Percentiles rank a stretch among this genome's conserved stretches.
Evolutionary conservation across 2,888 invertebrate species (phyloP).

Genomic region (Acrobasis repandana): DNA sequence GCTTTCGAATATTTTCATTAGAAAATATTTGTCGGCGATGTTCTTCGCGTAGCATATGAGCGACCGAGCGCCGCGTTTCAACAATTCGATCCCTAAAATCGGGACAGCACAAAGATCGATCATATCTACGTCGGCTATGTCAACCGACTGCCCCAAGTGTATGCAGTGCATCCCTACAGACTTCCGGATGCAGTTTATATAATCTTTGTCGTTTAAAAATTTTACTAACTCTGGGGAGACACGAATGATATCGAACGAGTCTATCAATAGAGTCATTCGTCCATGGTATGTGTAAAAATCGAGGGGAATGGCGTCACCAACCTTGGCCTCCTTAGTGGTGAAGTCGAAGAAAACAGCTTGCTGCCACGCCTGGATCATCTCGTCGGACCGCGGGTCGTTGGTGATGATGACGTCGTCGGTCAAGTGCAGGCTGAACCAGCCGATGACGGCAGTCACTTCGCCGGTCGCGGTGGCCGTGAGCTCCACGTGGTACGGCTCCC

Average conservation of each 20-base stretch:
- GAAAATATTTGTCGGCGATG: slow-evolving; percentile 10
- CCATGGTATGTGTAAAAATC: neutral
- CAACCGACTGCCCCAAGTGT: slow-evolving; percentile 7
- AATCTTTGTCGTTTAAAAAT: neutral
- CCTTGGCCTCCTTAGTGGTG: neutral
- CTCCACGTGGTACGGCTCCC: neutral
- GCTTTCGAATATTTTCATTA: slow-evolving; percentile 3
- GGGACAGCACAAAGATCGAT: slow-evolving; percentile 81
- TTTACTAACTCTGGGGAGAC: neutral
- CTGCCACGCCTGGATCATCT: slow-evolving; percentile 61
- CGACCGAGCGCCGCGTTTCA: slow-evolving; percentile 54
- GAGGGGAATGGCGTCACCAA: neutral
- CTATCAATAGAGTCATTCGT: neutral
- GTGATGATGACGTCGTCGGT: slow-evolving; percentile 80
- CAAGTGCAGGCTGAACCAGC: slow-evolving; percentile 86
- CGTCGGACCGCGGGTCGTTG: slow-evolving; percentile 70
- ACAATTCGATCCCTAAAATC: slow-evolving; percentile 72
- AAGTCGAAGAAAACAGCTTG: slow-evolving; percentile 27
- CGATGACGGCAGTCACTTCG: slow-evolving; percentile 58
- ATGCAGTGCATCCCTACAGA: neutral
- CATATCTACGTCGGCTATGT: slow-evolving; percentile 39
- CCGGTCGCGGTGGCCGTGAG: neutral
- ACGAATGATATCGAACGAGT: neutral
- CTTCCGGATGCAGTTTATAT: neutral
- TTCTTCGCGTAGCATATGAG: slow-evolving; percentile 47